These are phyloP conservation scores for Clarias batrachus DNA, from an alignment of 2,113 vertebrate species.

Conservation along the genomic window DNA sequence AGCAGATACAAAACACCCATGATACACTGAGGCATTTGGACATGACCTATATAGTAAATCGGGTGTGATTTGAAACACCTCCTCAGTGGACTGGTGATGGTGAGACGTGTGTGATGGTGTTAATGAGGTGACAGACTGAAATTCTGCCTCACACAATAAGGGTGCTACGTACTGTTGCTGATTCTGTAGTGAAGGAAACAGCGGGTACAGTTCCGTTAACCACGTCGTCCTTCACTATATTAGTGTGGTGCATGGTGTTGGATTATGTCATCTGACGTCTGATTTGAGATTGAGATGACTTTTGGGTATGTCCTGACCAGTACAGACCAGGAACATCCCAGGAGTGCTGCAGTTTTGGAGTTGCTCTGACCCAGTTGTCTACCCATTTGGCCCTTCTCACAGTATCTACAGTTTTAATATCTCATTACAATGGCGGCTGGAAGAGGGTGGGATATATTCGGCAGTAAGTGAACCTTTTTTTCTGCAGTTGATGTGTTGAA, in stretches of 20 bases:
- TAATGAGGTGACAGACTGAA: slow-evolving; percentile 23
- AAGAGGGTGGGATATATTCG: too few relatives aligned
- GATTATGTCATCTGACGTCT: background rate
- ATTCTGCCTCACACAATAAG: slow-evolving; percentile 13
- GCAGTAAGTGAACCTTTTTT: too few relatives aligned
- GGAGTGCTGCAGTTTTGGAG: too few relatives aligned
- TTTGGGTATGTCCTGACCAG: too few relatives aligned
- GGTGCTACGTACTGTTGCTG: background rate
- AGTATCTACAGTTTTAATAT: too few relatives aligned
- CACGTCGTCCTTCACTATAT: background rate
- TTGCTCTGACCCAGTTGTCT: too few relatives aligned
- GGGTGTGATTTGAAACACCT: slow-evolving; percentile 1
- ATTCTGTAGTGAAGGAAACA: background rate
- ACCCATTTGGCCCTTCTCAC: too few relatives aligned
- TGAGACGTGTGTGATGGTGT: slow-evolving; percentile 3
- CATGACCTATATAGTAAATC: slow-evolving; percentile 10
- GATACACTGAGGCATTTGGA: background rate
- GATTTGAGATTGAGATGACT: background rate
- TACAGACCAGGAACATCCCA: too few relatives aligned
- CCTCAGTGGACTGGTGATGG: background rate
- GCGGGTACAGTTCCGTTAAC: background rate
- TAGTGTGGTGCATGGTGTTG: background rate
- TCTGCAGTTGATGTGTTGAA: too few relatives aligned
- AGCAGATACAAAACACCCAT: background rate
- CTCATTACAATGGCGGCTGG: too few relatives aligned